Evolutionary conservation across 2,113 vertebrate genomes (phyloP).

Genomic region (Anolis carolinensis): DNA sequence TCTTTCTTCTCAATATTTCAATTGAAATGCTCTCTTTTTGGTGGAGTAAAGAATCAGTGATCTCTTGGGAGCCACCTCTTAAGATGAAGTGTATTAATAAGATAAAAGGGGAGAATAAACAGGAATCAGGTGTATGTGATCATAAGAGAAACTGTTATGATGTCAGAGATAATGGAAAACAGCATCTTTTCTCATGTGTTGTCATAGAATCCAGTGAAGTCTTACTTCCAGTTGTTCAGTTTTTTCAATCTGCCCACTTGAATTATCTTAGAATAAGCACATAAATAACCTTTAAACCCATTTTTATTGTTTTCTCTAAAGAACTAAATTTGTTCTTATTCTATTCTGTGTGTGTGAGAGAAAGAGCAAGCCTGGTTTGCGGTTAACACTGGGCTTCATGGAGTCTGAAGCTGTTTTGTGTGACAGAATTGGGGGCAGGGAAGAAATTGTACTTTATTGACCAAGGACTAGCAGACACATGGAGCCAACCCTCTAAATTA

Average conservation of each 20-base stretch:
- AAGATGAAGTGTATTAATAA: neutral
- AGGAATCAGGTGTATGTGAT: no score
- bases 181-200: neutral
- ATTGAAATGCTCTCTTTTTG: no score
- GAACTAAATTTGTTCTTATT: neutral
- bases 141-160: neutral
- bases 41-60: neutral
- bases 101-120: neutral
- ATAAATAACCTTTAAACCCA: neutral
- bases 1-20: neutral
- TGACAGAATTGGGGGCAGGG: no score
- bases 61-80: neutral
- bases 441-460: neutral
- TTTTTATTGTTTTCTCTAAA: neutral
- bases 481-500: neutral
- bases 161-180: neutral
- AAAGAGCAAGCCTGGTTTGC: no score
- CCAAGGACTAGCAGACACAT: neutral
- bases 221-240: neutral
- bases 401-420: no score
- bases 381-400: no score
- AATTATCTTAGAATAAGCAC: neutral
- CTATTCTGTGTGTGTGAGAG: neutral
- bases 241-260: neutral
- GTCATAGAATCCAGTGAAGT: neutral